phyloP scores from a whole-genome alignment of 1,140 invertebrate genomes.

The Ceratitis capitata region DNA sequence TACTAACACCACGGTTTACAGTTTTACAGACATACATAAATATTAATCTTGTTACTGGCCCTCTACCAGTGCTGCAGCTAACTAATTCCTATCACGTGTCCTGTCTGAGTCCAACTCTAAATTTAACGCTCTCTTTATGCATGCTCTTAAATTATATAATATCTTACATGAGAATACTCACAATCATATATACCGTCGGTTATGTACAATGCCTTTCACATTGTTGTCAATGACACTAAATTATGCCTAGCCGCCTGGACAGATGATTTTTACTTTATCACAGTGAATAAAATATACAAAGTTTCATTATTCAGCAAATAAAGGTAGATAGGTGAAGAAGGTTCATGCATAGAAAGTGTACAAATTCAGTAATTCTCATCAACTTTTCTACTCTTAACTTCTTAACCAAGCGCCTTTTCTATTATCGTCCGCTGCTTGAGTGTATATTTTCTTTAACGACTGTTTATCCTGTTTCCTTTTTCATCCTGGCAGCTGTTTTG shows the following conservation, averaged over 20 bases:
- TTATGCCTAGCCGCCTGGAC: neutral
- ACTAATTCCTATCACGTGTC: too few relatives aligned
- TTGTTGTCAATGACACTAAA: neutral
- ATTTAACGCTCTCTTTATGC: too few relatives aligned
- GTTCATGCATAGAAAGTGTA: neutral
- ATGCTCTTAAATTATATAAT: too few relatives aligned
- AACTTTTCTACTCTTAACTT: neutral
- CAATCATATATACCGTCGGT: too few relatives aligned
- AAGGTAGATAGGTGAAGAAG: too few relatives aligned
- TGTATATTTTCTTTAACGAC: neutral
- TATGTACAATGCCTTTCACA: too few relatives aligned
- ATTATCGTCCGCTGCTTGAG: neutral
- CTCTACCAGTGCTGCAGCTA: too few relatives aligned
- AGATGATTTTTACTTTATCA: neutral
- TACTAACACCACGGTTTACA: too few relatives aligned
- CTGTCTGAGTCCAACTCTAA: too few relatives aligned
- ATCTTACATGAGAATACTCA: too few relatives aligned
- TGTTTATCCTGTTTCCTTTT: neutral
- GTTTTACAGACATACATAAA: too few relatives aligned
- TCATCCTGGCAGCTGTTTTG: neutral
- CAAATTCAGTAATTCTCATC: neutral
- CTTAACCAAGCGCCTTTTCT: neutral
- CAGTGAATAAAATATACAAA: neutral
- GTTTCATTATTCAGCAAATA: neutral
- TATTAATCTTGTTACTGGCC: too few relatives aligned